Conservation (phyloP, 2,797 vertebrate species). For the Arrhamphus sclerolepis region DNA sequence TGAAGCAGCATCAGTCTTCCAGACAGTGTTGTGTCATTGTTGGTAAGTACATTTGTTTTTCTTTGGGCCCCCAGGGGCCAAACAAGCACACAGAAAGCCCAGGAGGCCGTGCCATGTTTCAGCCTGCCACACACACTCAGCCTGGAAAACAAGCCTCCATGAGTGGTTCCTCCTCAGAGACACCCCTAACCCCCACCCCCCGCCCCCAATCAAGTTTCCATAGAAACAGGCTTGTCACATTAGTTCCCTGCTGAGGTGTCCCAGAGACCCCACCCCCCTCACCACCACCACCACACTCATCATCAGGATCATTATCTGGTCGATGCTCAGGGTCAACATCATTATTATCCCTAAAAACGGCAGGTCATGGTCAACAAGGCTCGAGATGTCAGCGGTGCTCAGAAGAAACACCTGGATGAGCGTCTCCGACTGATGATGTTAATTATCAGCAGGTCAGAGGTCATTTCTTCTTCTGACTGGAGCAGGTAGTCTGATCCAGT, state of each 20-base stretch:
- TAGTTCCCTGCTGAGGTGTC: constrained; percentile 13
- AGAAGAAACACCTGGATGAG: too few relatives aligned
- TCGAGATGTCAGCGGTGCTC: too few relatives aligned
- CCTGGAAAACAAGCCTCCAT: constrained; percentile 42
- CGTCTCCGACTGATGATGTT: too few relatives aligned
- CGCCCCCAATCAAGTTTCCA: constrained; percentile 48
- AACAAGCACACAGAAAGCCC: constrained; percentile 56
- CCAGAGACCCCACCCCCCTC: too few relatives aligned
- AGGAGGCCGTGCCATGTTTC: constrained; percentile 49
- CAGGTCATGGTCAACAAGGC: too few relatives aligned
- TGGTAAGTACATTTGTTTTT: constrained; percentile 73
- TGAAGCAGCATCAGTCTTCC: constrained; percentile 8
- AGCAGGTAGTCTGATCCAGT: too few relatives aligned
- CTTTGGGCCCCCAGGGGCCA: constrained; percentile 25
- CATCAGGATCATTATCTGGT: too few relatives aligned
- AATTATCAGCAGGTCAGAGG: too few relatives aligned
- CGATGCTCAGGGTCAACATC: too few relatives aligned
- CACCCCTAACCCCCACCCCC: constrained; percentile 34
- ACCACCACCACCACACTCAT: too few relatives aligned
- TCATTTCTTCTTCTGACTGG: too few relatives aligned
- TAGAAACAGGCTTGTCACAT: constrained; percentile 73
- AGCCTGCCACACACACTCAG: constrained; percentile 50
- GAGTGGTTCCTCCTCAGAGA: constrained; percentile 30
- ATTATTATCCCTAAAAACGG: too few relatives aligned
- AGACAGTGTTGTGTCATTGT: constrained; percentile 56